phyloP scores from a whole-genome alignment of 2,888 invertebrate genomes.

The Drosophila subquinaria region DNA sequence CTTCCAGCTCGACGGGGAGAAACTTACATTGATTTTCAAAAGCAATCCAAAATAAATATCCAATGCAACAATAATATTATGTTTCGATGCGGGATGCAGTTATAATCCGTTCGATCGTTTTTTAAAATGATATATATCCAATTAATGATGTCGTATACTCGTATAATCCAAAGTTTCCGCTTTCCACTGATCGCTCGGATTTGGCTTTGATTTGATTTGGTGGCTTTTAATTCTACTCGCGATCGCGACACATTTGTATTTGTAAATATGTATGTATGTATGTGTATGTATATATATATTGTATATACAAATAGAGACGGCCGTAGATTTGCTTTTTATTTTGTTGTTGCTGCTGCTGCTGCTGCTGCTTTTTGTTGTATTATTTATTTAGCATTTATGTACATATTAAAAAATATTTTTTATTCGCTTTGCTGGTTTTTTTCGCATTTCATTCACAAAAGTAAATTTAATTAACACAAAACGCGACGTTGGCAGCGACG shows the following conservation, averaged over 20 bases:
- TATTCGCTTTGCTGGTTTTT: slow-evolving; percentile 79
- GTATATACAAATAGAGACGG: slow-evolving; percentile 50
- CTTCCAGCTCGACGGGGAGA: not conserved
- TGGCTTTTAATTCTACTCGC: slow-evolving; percentile 51
- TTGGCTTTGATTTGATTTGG: slow-evolving; percentile 25
- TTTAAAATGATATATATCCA: slow-evolving; percentile 44
- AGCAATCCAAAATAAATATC: slow-evolving; percentile 78
- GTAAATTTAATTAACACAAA: slow-evolving; percentile 82
- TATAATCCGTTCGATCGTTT: slow-evolving; percentile 50
- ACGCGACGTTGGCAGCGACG: slow-evolving; percentile 54
- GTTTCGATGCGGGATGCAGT: slow-evolving; percentile 1
- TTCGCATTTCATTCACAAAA: slow-evolving; percentile 82
- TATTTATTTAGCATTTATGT: slow-evolving; percentile 81
- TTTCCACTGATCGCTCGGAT: slow-evolving; percentile 33
- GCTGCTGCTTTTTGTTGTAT: slow-evolving; percentile 33
- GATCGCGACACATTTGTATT: slow-evolving; percentile 51
- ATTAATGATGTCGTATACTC: slow-evolving; percentile 37
- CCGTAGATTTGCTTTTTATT: slow-evolving; percentile 44
- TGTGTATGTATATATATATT: slow-evolving; percentile 25
- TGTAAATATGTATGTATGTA: slow-evolving; percentile 17
- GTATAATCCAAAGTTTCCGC: slow-evolving; percentile 62
- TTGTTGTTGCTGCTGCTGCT: slow-evolving; percentile 15
- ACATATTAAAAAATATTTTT: slow-evolving; percentile 73
- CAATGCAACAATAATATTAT: slow-evolving; percentile 16
- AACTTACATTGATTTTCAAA: slow-evolving; percentile 85